Percentiles rank a stretch among this genome's conserved stretches.
Conservation (phyloP, 1,140 invertebrate species). For the Neomicropteryx cornuta region DNA sequence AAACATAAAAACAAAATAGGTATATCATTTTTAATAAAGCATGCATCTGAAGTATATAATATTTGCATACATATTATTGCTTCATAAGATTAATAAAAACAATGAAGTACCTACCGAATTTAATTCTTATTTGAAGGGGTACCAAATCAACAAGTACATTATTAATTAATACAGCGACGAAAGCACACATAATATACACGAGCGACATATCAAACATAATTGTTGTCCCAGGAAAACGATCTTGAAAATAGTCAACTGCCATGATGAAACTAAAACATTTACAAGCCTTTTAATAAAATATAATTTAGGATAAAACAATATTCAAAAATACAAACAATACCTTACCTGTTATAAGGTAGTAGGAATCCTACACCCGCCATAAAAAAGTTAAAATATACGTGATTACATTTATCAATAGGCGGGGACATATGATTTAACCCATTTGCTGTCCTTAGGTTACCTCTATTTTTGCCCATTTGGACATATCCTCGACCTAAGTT, state of each 20-base stretch:
- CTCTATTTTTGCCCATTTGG: constrained; percentile 33
- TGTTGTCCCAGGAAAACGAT: constrained; percentile 66
- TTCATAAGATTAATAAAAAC: constrained; percentile 2
- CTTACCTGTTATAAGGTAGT: constrained; percentile 79
- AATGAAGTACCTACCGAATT: constrained; percentile 54
- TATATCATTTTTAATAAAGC: not conserved
- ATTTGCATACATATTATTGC: constrained; percentile 2
- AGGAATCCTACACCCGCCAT: constrained; percentile 83
- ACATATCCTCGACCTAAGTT: constrained; percentile 55
- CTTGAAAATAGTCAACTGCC: constrained; percentile 82
- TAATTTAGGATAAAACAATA: not conserved
- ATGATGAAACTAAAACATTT: constrained; percentile 67
- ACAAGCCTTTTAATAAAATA: constrained; percentile 4
- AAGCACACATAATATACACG: constrained; percentile 79
- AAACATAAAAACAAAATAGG: constrained; percentile 3
- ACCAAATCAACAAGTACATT: constrained; percentile 78
- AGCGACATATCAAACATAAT: constrained; percentile 88
- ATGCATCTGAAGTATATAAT: not conserved
- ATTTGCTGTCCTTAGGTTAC: constrained; percentile 27
- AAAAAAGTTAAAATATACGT: constrained; percentile 69
- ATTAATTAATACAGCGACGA: constrained; percentile 75
- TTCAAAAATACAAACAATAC: constrained; percentile 1
- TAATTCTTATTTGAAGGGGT: constrained; percentile 70
- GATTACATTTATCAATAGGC: constrained; percentile 64
- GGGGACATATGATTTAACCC: constrained; percentile 39